Base-by-base conservation (phyloP, 2,888 invertebrate species). In the Atethmia centrago region DNA sequence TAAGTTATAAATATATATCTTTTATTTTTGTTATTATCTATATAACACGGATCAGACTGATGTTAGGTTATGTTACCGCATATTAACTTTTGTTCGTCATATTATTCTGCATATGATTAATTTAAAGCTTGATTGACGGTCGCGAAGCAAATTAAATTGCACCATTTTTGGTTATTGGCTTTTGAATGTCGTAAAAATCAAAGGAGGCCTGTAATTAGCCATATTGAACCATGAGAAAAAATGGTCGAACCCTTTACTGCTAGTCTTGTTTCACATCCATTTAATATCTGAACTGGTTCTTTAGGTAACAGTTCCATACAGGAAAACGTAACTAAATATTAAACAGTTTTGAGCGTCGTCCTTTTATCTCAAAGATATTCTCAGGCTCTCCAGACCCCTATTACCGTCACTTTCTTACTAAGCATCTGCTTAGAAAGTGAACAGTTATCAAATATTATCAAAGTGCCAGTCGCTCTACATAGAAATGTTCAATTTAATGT, bases 401-500 rank as follows among this genome's bases (percentile, higher is more conserved):
- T 58, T 16, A 51, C 16, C 14, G 40, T 55, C 61, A 75, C 10
- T 80, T 80, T 31, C 73, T n/a, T 45, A 58, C 3, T 19, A 61
- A 79, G 61, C 73, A 47, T 71, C 72, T 59, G 28, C 51, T 71
- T 40, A 3, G 72, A 71, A 53, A 71, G 40, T 56, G 21, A 14
- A 79, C 45, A 31, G 19, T 59, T 79, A 59, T 75, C 72, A 61
- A 75, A 31, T 45, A 45, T 51, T 59, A 74, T 74, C 58, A 19
- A 45, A 71, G 1, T 71, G 59, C 21, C 58, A 9, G 79, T 40
- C 47, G 53, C 14, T 79, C 19, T 75, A 75, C 53, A 47, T 79
- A 71, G 21, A 79, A 75, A 75, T 61, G 79, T 47, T 40, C 53
- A 16, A 53, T 40, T 75, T 31, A 53, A 70, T 51, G 16, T 78